These are phyloP conservation scores for Cotesia typhae DNA, from an alignment of 1,140 invertebrate genomes.

Conservation along the genomic window DNA sequence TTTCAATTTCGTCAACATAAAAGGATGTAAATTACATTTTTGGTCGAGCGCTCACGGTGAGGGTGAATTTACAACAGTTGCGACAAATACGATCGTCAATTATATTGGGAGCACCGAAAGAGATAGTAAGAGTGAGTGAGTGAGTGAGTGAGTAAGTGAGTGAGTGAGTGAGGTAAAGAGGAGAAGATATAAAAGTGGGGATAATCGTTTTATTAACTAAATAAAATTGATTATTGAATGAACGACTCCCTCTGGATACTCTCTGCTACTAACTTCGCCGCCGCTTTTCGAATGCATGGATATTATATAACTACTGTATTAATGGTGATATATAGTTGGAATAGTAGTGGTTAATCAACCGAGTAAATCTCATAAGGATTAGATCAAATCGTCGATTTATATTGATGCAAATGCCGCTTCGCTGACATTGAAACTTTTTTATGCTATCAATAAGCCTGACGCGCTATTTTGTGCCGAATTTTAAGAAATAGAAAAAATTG, in stretches of 20 bases:
- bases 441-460: neutral
- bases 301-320: neutral
- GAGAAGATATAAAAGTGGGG: constrained; percentile 33
- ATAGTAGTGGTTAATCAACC: constrained; percentile 37
- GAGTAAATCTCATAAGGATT: constrained; percentile 42
- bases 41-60: constrained; percentile 57
- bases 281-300: too few relatives aligned
- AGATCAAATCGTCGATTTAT: constrained; percentile 35
- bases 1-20: constrained; percentile 66
- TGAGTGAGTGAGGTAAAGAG: constrained; percentile 21
- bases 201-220: constrained; percentile 67
- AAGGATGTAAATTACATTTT: constrained; percentile 68
- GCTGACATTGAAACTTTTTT: neutral
- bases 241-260: constrained; percentile 41
- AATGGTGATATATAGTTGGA: neutral
- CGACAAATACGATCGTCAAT: constrained; percentile 22
- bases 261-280: neutral
- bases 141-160: constrained; percentile 6
- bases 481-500: too few relatives aligned
- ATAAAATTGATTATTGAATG: constrained; percentile 63
- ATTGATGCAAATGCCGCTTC: constrained; percentile 64
- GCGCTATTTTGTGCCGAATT: too few relatives aligned
- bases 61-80: constrained; percentile 39
- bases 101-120: constrained; percentile 8
- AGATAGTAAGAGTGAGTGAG: neutral